Conservation (phyloP, 2,888 invertebrate species). For the Drosophila siamana region DNA sequence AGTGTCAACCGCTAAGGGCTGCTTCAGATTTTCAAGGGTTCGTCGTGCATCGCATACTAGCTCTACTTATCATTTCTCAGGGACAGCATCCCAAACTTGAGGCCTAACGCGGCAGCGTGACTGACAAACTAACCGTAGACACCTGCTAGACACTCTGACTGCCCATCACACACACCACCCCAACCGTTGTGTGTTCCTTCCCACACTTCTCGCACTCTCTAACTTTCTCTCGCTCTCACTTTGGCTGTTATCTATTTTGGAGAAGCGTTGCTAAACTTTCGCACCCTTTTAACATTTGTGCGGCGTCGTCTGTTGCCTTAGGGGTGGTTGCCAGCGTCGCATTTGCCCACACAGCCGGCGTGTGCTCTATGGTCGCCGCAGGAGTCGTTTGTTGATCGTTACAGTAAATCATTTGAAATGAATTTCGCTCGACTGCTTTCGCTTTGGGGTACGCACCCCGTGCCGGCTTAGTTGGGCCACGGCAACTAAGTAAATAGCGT, state of each 20-base stretch:
- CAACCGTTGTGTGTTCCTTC: constrained; percentile 16
- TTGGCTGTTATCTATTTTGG: constrained; percentile 44
- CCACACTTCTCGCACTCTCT: not conserved
- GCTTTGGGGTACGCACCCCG: constrained; percentile 33
- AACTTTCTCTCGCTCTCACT: too few species aligned
- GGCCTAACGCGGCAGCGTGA: constrained; percentile 8
- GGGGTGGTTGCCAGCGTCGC: constrained; percentile 52
- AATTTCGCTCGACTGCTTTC: constrained; percentile 71
- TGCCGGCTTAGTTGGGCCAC: constrained; percentile 21
- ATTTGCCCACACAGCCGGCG: not conserved
- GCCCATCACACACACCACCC: constrained; percentile 55
- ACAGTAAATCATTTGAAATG: constrained; percentile 83
- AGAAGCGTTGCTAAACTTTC: constrained; percentile 68
- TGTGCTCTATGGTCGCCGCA: constrained; percentile 54
- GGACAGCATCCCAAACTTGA: constrained; percentile 28
- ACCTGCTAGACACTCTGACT: constrained; percentile 65
- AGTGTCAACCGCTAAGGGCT: constrained; percentile 40
- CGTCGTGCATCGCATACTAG: constrained; percentile 9
- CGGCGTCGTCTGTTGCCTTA: constrained; percentile 38
- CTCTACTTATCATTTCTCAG: constrained; percentile 19
- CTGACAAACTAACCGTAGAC: constrained; percentile 30
- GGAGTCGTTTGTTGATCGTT: constrained; percentile 80
- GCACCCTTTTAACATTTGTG: constrained; percentile 67
- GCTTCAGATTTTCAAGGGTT: constrained; percentile 28
- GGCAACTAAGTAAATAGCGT: constrained; percentile 68